These are phyloP conservation scores for Tyrannus savana DNA, from an alignment of 2,113 vertebrate genomes.

Conservation along the genomic window DNA sequence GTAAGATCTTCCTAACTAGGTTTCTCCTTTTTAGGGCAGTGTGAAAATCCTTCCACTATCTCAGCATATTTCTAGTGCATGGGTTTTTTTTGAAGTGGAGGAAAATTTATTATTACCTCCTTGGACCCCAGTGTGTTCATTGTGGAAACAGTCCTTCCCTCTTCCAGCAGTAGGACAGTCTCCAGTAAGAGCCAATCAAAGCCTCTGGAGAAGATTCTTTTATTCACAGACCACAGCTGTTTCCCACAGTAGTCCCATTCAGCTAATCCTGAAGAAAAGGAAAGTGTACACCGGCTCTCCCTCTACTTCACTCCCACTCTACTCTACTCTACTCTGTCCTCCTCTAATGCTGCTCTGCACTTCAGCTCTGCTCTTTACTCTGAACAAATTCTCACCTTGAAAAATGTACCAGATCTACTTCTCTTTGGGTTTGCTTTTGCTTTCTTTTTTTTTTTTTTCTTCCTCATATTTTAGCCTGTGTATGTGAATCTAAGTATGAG, in stretches of 20 bases:
- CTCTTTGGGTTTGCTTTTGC: not conserved
- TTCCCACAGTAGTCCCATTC: not conserved
- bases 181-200: not conserved
- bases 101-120: not conserved
- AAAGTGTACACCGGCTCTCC: rapidly evolving
- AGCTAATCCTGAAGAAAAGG: not conserved
- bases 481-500: not conserved
- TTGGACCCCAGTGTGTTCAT: not conserved
- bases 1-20: not conserved
- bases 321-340: not conserved
- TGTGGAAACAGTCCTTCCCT: not conserved
- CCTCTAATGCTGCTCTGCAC: not conserved
- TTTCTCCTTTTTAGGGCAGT: not conserved
- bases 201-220: not conserved
- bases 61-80: not conserved
- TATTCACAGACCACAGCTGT: not conserved
- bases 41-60: not conserved
- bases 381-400: not conserved
- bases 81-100: not conserved
- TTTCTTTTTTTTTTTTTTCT: rapidly evolving
- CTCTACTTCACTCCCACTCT: not conserved
- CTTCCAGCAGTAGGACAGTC: not conserved
- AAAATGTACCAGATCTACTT: rapidly evolving
- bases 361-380: not conserved
- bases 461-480: not conserved